These are phyloP conservation scores for Drosophila orena DNA, from an alignment of 1,140 invertebrate genomes.

Conservation along the genomic window DNA sequence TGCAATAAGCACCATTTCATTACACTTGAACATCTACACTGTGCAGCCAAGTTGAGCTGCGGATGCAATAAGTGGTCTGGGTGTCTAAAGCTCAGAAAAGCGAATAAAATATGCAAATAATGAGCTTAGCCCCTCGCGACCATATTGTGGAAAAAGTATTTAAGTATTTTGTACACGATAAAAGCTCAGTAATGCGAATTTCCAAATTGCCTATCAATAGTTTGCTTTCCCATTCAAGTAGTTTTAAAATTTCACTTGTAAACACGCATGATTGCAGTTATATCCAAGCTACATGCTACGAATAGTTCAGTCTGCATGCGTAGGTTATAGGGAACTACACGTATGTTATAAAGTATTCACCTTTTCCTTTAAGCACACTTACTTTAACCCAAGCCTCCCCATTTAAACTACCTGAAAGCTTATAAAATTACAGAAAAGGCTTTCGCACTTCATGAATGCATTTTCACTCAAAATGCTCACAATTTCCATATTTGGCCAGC, in stretches of 20 bases:
- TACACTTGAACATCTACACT: conserved; percentile 55
- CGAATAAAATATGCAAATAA: not conserved
- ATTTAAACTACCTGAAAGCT: not conserved
- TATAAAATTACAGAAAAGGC: conserved; percentile 11
- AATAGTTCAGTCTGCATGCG: too few relatives aligned
- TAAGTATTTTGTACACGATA: too few relatives aligned
- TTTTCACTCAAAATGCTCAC: conserved; percentile 53
- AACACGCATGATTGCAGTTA: too few relatives aligned
- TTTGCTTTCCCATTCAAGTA: too few relatives aligned
- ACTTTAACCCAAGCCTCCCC: not conserved
- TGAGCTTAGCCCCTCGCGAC: too few relatives aligned
- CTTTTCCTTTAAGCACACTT: not conserved
- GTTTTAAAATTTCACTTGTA: too few relatives aligned
- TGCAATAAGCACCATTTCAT: conserved; percentile 72
- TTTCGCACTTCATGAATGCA: conserved; percentile 66
- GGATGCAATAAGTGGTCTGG: conserved; percentile 11
- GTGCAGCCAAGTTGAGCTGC: conserved; percentile 21
- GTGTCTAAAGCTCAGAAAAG: not conserved
- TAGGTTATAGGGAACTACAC: too few relatives aligned
- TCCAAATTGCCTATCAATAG: too few relatives aligned
- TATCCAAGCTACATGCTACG: not conserved
- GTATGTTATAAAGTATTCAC: too few relatives aligned
- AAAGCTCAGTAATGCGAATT: too few relatives aligned
- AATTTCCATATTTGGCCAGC: conserved; percentile 57
- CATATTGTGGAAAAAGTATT: too few relatives aligned